Evolutionary conservation across 1,140 invertebrate genomes (phyloP).

Genomic region (Oryzaephilus surinamensis): DNA sequence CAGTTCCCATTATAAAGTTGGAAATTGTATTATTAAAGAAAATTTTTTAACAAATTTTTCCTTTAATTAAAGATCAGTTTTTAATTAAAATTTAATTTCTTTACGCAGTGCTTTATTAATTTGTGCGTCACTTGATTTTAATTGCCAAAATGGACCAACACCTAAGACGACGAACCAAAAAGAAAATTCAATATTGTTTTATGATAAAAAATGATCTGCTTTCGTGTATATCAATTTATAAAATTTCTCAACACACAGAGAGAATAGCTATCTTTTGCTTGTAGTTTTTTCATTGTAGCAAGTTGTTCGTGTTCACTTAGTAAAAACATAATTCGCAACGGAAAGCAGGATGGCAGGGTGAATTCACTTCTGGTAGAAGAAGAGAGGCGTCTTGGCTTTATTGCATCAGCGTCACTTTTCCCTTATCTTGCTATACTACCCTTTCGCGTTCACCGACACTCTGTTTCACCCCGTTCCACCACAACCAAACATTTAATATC

Average conservation of each 20-base stretch:
- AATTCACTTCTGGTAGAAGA: conserved; percentile 1
- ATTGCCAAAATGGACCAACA: too few relatives aligned
- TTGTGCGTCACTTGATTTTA: too few relatives aligned
- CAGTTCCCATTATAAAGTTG: too few relatives aligned
- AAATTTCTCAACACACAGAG: conserved; percentile 7
- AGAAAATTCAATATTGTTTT: too few relatives aligned
- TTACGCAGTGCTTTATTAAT: too few relatives aligned
- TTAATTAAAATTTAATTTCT: too few relatives aligned
- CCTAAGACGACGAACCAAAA: too few relatives aligned
- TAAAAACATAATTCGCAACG: conserved; percentile 12
- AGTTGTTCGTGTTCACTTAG: conserved; percentile 8
- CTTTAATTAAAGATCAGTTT: too few relatives aligned
- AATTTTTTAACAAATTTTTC: too few relatives aligned
- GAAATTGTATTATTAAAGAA: too few relatives aligned
- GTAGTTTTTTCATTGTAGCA: conserved; percentile 6
- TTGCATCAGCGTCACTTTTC: conserved; percentile 16
- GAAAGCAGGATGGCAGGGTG: conserved; percentile 6
- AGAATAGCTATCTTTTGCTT: too few relatives aligned
- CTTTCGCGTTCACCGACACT: conserved; percentile 12
- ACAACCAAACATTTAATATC: conserved; percentile 15
- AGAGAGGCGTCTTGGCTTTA: conserved; percentile 13
- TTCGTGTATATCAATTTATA: conserved; percentile 11
- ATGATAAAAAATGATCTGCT: too few relatives aligned
- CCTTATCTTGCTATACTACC: conserved; percentile 18
- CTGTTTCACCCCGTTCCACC: conserved; percentile 11